These are phyloP conservation scores for Drosophila putrida DNA, from an alignment of 2,888 invertebrate species.

Conservation along the genomic window DNA sequence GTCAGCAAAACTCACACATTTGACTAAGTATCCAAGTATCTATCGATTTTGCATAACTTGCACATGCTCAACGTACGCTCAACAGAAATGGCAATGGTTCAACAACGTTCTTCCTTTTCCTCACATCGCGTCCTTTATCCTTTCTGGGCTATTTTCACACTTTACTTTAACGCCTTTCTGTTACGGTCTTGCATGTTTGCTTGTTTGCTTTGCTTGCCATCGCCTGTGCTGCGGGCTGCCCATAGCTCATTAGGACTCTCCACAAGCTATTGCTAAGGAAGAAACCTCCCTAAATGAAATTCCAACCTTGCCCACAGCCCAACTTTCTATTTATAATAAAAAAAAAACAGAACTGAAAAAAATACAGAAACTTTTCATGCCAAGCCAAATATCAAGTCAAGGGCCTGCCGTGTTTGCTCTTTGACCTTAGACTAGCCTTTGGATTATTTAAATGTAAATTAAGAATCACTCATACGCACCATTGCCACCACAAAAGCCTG, in stretches of 20 bases:
- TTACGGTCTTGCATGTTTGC: conserved; percentile 46
- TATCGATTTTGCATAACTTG: conserved; percentile 76
- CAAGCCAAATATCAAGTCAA: conserved; percentile 26
- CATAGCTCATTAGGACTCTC: conserved; percentile 36
- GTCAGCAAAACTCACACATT: conserved; percentile 61
- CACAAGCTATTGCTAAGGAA: conserved; percentile 6
- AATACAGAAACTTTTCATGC: conserved; percentile 21
- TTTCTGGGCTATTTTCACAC: conserved; percentile 53
- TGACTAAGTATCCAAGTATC: conserved; percentile 22
- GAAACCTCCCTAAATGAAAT: background rate
- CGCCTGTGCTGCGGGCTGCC: conserved; percentile 57
- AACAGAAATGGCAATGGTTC: conserved; percentile 2
- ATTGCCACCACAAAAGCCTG: conserved; percentile 34
- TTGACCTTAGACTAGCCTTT: conserved; percentile 18
- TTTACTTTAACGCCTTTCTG: conserved; percentile 62
- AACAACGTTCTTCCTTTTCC: background rate
- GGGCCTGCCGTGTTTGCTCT: conserved; percentile 16
- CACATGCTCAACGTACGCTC: conserved; percentile 47
- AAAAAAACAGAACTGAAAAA: conserved; percentile 1
- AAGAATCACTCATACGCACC: conserved; percentile 72
- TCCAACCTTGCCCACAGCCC: background rate
- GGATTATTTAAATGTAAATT: conserved; percentile 61
- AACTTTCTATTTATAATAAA: background rate
- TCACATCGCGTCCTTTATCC: background rate
- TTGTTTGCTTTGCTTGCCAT: conserved; percentile 49